Conservation (phyloP, 2,797 vertebrate species). For the Emydoidea blandingii region DNA sequence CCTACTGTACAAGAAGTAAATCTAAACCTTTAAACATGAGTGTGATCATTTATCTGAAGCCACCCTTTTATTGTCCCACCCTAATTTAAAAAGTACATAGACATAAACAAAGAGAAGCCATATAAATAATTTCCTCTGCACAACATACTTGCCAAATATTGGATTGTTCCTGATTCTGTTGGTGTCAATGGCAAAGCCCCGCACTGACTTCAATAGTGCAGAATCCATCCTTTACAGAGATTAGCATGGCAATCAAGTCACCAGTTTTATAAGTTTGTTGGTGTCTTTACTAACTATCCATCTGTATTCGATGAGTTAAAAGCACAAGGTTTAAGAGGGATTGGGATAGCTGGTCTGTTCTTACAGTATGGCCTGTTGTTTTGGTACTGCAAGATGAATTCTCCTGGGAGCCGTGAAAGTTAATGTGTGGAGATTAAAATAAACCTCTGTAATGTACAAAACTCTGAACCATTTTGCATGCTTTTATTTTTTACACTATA, state of each 20-base stretch:
- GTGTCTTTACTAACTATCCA: conserved; percentile 33
- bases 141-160: neutral
- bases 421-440: neutral
- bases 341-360: neutral
- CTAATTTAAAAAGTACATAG: neutral
- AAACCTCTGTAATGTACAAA: neutral
- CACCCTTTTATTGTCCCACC: neutral
- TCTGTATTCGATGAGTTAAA: conserved; percentile 37
- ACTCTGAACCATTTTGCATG: neutral
- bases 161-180: neutral
- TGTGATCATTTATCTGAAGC: neutral
- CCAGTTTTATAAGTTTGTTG: conserved; percentile 11
- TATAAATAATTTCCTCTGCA: neutral
- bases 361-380: neutral
- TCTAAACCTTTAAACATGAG: neutral
- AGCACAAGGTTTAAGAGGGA: neutral
- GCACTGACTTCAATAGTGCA: neutral
- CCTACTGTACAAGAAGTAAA: neutral
- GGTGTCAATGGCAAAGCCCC: neutral
- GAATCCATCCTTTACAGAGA: neutral
- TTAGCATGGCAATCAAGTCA: conserved; percentile 15
- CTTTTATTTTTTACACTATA: neutral
- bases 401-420: neutral
- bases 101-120: neutral
- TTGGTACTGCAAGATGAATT: conserved; percentile 5